Evolutionary conservation across 2,797 vertebrate genomes (phyloP).

Genomic region (Carapus acus): DNA sequence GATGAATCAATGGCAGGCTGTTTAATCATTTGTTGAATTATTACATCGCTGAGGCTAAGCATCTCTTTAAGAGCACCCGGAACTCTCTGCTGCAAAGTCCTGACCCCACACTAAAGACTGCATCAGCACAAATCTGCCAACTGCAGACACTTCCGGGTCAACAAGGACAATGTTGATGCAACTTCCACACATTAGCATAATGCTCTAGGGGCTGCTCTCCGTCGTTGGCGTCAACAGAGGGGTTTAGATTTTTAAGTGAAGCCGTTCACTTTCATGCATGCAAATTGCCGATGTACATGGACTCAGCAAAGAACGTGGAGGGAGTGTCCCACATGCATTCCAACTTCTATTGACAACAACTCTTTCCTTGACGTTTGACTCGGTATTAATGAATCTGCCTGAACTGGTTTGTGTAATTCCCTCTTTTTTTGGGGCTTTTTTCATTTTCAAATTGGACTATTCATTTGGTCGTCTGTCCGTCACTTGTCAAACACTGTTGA

Average conservation of each 20-base stretch:
- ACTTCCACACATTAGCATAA: neutral
- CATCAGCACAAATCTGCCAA: conserved; percentile 39
- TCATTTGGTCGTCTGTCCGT: conserved; percentile 20
- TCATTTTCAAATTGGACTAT: conserved; percentile 14
- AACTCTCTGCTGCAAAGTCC: conserved; percentile 15
- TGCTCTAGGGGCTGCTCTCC: neutral
- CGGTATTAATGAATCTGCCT: too few species aligned
- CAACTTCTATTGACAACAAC: too few species aligned
- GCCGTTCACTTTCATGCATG: too few species aligned
- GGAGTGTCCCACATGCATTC: too few species aligned
- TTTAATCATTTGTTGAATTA: conserved; percentile 55
- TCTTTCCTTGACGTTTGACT: too few species aligned
- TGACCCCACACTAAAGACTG: conserved; percentile 27
- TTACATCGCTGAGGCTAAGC: conserved; percentile 24
- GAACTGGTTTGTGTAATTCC: too few species aligned
- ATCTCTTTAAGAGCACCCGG: conserved; percentile 13
- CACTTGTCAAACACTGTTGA: conserved; percentile 38
- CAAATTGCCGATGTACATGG: too few species aligned
- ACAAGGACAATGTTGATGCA: conserved; percentile 3
- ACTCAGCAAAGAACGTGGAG: too few species aligned
- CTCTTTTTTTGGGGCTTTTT: conserved; percentile 9
- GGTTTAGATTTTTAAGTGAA: too few species aligned
- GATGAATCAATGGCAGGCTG: conserved; percentile 52
- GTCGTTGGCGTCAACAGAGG: too few species aligned
- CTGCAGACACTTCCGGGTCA: conserved; percentile 1